Base-by-base conservation (phyloP, 2,113 vertebrate species). In the Myrmophylax atrothorax region DNA sequence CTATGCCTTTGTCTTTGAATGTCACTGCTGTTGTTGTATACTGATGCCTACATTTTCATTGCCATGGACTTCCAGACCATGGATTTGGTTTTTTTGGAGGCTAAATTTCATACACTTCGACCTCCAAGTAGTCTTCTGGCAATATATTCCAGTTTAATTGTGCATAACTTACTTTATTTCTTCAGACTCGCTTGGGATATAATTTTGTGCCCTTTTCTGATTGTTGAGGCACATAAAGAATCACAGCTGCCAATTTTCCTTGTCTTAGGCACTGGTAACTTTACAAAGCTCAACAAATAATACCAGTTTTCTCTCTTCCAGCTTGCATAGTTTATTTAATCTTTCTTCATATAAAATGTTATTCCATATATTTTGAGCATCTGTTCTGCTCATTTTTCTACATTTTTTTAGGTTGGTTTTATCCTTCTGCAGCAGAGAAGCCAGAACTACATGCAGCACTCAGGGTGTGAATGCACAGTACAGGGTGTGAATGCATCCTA, bases 391-490 rank as follows among this genome's bases (percentile, higher is more conserved):
- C 8, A 19, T 37, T 77, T 59, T 49, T 64, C 12, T 59, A 7
- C 6, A 2, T 31, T 47, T 44, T 62, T 76, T 82, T 26, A 35
- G 18, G 10, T 37, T 79, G 15, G 28, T 42, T 82, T 87, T 69
- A 50, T 35, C 23, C 31, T 64, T 76, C 22, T 60, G 33, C 0
- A 0, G 1, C 40, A 59, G 23, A 82, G 28, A 56, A 70, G 52
- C 18, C 24, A 56, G 67, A 68, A 56, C 60, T 63, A 29, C 4
- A 5, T 18, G 33, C 7, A 47, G 23, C 29, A 29, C 9, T 79
- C 1, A 0, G 14, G 5, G 3, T 52, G 2, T 55, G 38, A 85
- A 37, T 0, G 1, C 28, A 15, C 17, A 35, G 38, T 40, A 33
- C 8, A 23, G 23, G 40, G 40, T 42, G 40, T 42, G 40, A 42